Base-by-base conservation (phyloP, 2,888 invertebrate species). In the Elegia similella region DNA sequence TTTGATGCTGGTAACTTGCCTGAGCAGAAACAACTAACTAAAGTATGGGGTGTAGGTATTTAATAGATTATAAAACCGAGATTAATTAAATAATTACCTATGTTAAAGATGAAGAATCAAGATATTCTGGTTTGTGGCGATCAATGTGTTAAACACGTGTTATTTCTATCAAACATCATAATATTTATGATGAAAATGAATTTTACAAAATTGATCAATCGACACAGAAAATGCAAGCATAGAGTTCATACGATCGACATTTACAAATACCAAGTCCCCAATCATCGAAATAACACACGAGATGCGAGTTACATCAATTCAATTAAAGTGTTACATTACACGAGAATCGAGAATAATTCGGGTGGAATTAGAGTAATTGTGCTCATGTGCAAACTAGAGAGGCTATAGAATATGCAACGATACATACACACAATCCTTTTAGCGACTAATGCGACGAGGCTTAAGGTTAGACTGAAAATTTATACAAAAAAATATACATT, bases 301-400 rank as follows among this genome's bases (percentile, higher is more conserved):
- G 42, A 38, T 42, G 47, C 38, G 48, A 47, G 64, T 58, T 60
- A 78, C 82, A 83, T 82, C 85, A 83, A 84, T 87, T 86, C 86
- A 88, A 88, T 87, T 88, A 86, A 84, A 84, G 78, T 81, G 84
- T 84, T 86, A 82, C 84, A 78, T 82, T 66, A 75, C 68, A 53
- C 59, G 75, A 76, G 75, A 50, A 50, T 50, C 34, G 50, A 50
- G 50, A 79, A 82, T 84, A 84, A 87, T 87, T 85, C 80, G 68
- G 77, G 73, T 79, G 77, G 86, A 87, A 88, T 88, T 86, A 85
- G 86, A 88, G 86, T 88, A 88, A 89, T 87, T 86, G 88, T 77
- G 75, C 75, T 80, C 78, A 81, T 84, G 84, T 12, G n/a, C n/a
- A 38, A 38, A 38, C 1, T 38, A 38, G 2, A 38, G 38, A 38